phyloP scores from a whole-genome alignment of 2,113 vertebrate species.

The Scytalopus superciliaris region DNA sequence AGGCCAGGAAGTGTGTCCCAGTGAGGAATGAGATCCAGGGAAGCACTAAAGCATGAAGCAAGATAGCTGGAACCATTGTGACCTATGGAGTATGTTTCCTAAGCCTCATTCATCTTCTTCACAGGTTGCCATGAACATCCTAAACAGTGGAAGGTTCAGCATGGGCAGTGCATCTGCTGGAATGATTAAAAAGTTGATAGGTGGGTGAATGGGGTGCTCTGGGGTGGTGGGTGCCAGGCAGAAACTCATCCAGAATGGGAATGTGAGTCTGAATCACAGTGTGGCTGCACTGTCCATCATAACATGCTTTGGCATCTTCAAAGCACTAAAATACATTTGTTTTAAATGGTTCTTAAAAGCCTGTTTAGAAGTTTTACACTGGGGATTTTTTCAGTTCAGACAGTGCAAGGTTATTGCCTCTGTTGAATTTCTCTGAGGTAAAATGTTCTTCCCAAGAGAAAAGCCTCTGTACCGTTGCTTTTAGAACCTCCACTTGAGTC shows the following conservation, averaged over 20 bases:
- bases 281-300: background rate
- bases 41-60: background rate
- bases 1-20: background rate
- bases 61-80: rapidly evolving
- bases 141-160: constrained; percentile 93
- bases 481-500: background rate
- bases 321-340: background rate
- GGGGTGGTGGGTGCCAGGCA: background rate
- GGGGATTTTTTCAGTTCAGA: background rate
- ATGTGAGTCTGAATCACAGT: rapidly evolving
- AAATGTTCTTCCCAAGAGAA: background rate
- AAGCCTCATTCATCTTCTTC: background rate
- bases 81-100: background rate
- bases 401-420: background rate
- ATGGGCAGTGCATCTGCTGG: constrained; percentile 90
- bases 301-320: background rate
- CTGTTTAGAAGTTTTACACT: background rate
- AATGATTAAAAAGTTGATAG: constrained; percentile 92
- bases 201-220: constrained; percentile 64
- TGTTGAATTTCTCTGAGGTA: background rate
- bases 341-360: background rate
- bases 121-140: constrained; percentile 94
- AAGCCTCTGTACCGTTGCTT: rapidly evolving
- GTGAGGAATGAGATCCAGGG: background rate
- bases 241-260: background rate